phyloP scores from a whole-genome alignment of 2,888 invertebrate species.

The Trimorus sp. region DNA sequence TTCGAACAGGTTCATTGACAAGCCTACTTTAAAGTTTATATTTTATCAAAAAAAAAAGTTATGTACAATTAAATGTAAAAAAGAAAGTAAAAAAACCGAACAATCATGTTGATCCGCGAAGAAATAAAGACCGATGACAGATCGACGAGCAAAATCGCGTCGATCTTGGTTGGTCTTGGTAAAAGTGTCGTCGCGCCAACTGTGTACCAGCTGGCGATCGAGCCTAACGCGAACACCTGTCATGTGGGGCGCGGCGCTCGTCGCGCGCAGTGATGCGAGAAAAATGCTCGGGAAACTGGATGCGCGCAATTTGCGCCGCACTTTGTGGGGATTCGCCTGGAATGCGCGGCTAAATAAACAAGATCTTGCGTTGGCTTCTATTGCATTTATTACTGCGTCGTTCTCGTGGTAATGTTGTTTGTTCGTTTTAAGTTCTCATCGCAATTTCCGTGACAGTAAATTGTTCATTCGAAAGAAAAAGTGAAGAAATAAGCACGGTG shows the following conservation, averaged over 20 bases:
- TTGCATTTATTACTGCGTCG: not conserved
- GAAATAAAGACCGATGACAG: slow-evolving; percentile 58
- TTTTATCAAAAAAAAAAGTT: too few species aligned
- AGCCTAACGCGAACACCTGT: slow-evolving; percentile 49
- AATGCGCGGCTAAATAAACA: slow-evolving; percentile 9
- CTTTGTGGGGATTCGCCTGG: slow-evolving; percentile 46
- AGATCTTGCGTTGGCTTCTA: slow-evolving; percentile 14
- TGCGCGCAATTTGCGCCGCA: slow-evolving; percentile 31
- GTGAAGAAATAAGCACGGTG: too few species aligned
- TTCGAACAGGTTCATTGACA: too few species aligned
- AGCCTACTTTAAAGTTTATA: too few species aligned
- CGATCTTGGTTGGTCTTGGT: slow-evolving; percentile 20
- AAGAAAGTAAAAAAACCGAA: too few species aligned
- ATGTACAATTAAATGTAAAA: too few species aligned
- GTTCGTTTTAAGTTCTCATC: not conserved
- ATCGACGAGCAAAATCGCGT: slow-evolving; percentile 33
- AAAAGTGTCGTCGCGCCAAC: slow-evolving; percentile 31
- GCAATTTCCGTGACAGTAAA: too few species aligned
- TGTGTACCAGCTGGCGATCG: slow-evolving; percentile 61
- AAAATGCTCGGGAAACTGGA: slow-evolving; percentile 49
- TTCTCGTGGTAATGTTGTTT: not conserved
- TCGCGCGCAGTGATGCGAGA: slow-evolving; percentile 47
- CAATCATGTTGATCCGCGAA: slow-evolving; percentile 4
- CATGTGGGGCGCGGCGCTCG: slow-evolving; percentile 43
- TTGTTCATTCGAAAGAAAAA: too few species aligned